Conservation (phyloP, 1,140 invertebrate species). For the Drosophila nigrodunni region DNA sequence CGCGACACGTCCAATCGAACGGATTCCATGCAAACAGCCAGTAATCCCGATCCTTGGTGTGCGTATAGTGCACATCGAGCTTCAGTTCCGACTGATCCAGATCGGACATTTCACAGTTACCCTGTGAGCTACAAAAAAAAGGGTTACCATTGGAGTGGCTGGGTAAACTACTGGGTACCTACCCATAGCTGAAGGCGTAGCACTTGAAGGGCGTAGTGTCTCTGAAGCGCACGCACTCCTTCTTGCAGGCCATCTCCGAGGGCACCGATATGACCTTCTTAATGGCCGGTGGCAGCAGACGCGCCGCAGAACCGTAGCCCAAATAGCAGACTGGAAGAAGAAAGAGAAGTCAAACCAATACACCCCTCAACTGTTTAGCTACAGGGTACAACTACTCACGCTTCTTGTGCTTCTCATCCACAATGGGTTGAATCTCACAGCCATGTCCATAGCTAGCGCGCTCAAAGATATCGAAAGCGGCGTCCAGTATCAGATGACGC, state of each 20-base stretch:
- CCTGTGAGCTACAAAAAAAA: constrained; percentile 54
- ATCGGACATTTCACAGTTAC: constrained; percentile 87
- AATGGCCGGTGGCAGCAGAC: constrained; percentile 88
- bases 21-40: constrained; percentile 88
- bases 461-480: constrained; percentile 90
- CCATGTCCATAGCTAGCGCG: constrained; percentile 91
- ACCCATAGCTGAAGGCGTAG: constrained; percentile 90
- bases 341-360: background rate
- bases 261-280: constrained; percentile 87
- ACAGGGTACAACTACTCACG: constrained; percentile 64
- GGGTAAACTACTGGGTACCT: constrained; percentile 31
- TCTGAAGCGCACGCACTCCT: constrained; percentile 87
- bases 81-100: constrained; percentile 88
- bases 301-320: constrained; percentile 89
- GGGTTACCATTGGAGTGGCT: background rate
- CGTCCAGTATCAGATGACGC: constrained; percentile 86
- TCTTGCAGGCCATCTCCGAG: constrained; percentile 89
- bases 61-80: constrained; percentile 87
- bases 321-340: constrained; percentile 88
- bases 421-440: constrained; percentile 88
- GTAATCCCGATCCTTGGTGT: constrained; percentile 86
- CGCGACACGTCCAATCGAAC: constrained; percentile 84
- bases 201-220: constrained; percentile 88
- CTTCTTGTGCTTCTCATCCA: constrained; percentile 85
- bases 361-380: background rate